Base-by-base conservation (phyloP, 2,888 invertebrate genomes). In the Eugnorisma glareosa region DNA sequence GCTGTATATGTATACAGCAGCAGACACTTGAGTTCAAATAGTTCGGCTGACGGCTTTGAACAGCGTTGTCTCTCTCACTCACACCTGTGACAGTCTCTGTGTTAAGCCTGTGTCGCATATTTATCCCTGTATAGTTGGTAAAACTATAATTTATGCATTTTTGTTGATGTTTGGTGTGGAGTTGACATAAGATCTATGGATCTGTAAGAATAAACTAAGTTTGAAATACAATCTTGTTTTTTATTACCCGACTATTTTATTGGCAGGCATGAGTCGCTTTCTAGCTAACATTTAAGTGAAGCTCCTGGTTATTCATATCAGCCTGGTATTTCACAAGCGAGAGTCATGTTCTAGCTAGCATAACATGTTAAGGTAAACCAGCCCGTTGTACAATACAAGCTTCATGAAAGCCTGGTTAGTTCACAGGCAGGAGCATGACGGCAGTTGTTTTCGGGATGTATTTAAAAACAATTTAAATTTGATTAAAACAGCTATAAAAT, bases 141-240 rank as follows among this genome's bases (percentile, higher is more conserved):
- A 24, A 31, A 61, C 13, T 37, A 61, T 61, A 40, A 40, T 24
- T 45, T 24, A 71, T 45, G 40, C 8, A 40, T 31, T 31, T 40
- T 63, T 59, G 24, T 61, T 45, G 43, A 40, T 71, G 63, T 71
- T 2, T 45, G 24, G 15, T 59, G 21, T 8, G 40, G 43, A 31
- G 70, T 31, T 10, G 24, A 70, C 11, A 18, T 35, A 21, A 64
- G 43, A 35, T 35, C n/a, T 45, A 10, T 64, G 45, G 21, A 57
- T 69, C 28, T 45, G 18, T 40, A 35, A 45, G 11, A 71, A 64
- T 71, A 71, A 45, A 64, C 7, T 45, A 45, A 64, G 35, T 64
- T n/a, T 63, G 13, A 35, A n/a, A 63, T 57, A 64, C 35, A 13
- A 7, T 13, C 4, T 43, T 45, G 40, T 40, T 64, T 64, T 35